Percentiles rank a stretch among this genome's conserved stretches.
Evolutionary conservation across 2,797 vertebrate genomes (phyloP).

Genomic region (Tapirus indicus): DNA sequence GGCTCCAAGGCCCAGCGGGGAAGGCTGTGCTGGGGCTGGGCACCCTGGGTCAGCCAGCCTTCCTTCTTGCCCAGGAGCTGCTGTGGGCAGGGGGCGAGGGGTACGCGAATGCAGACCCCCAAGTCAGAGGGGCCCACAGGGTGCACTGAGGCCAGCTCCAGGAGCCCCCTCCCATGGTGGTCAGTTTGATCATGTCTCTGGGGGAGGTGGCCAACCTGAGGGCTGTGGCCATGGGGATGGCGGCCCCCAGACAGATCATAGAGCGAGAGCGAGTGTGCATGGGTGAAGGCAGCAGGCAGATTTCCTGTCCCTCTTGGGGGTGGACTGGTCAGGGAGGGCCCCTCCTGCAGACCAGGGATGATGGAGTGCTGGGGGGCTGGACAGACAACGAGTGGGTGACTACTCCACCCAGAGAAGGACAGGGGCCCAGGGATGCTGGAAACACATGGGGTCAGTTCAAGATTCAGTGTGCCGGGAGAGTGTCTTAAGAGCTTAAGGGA

Average conservation of each 20-base stretch:
- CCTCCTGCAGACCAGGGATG: rapidly evolving
- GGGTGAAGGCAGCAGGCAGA: rapidly evolving
- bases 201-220: too few species aligned
- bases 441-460: rapidly evolving
- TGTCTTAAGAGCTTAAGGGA: background rate
- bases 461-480: background rate
- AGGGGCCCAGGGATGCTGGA: background rate
- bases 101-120: too few species aligned
- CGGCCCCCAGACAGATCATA: rapidly evolving
- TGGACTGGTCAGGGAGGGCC: background rate
- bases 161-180: too few species aligned
- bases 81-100: rapidly evolving
- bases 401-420: rapidly evolving
- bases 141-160: too few species aligned
- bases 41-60: background rate
- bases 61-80: too few species aligned
- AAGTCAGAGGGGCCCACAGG: background rate
- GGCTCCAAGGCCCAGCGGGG: background rate
- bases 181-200: too few species aligned
- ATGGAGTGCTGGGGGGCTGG: background rate
- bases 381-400: too few species aligned
- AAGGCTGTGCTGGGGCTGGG: background rate
- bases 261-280: too few species aligned
- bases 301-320: background rate
- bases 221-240: background rate